Evolutionary conservation across 1,140 invertebrate genomes (phyloP), one percentile per base, ranked within the genome.

Genomic region (Chionoecetes opilio): DNA sequence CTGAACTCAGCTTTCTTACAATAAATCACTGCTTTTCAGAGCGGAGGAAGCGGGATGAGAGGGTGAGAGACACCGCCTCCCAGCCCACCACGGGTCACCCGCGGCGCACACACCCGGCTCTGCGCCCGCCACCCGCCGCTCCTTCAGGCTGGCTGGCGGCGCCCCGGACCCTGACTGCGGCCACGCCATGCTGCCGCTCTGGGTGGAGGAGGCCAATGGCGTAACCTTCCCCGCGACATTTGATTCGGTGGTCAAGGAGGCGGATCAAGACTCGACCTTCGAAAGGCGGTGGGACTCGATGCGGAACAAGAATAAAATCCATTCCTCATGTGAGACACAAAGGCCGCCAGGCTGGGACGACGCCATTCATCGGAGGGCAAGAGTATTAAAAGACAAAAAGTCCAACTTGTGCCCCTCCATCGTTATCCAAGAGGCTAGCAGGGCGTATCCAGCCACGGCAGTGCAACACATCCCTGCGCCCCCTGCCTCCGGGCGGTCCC

Each of bases 301-400:
- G 21, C 75, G 35, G 9, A 75, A 75, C 29, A 82, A 87, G 41
- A 90, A 82, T 31, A 94, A 94, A 14, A 17, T 37, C 29, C 41
- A 53, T 29, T 53, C 84, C 0, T 86, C 38, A 2, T 31, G 82
- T 86, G 37, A 34, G 17, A 35, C 37, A 0, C 21, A 86, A 82
- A 84, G 82, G 41, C 93, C 93, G 11, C 86, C 86, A 29, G 93
- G 93, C 29, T 94, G 93, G 93, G 93, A 94, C 11, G 63, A 94
- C 53, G 87, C 90, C 2, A 41, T 21, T 31, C 63, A 31, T 8
- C 41, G 63, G 0, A 14, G 14, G n/a, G 32, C 29, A 34, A 89
- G 85, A 88, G 41, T 37, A 14, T 90, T 75, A 37, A 31, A 32
- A 88, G 35, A n/a, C 34, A 88, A 82, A 21, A 82, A 17, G 17